Conservation (phyloP, 53 echinoderm and acorn worm species). For the Echinometra lucunter region DNA sequence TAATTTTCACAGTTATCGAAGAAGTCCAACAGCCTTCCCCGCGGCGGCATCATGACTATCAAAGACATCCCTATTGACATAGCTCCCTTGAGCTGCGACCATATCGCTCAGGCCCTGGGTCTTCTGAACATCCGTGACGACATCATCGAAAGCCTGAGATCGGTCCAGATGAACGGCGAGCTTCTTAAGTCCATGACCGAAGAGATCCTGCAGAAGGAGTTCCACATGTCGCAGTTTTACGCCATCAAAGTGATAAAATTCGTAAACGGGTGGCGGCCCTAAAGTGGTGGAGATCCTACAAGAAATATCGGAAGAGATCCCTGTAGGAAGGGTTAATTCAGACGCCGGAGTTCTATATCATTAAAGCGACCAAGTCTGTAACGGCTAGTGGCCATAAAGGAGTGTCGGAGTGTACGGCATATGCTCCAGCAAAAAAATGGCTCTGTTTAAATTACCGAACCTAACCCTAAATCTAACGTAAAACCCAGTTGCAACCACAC, state of each 20-base stretch:
- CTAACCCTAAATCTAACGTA: no score
- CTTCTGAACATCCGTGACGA: constrained; percentile 45
- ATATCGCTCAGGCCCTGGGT: constrained; percentile 54
- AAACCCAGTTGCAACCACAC: no score
- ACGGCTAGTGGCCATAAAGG: no score
- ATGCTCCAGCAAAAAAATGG: no score
- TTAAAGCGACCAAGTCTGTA: no score
- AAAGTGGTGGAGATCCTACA: background rate
- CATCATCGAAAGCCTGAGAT: constrained; percentile 28
- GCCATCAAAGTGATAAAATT: constrained; percentile 88
- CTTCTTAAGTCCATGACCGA: constrained; percentile 66
- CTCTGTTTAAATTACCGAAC: no score
- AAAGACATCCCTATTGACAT: constrained; percentile 51
- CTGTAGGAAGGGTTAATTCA: no score
- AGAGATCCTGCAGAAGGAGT: constrained; percentile 84
- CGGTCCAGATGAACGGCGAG: constrained; percentile 55
- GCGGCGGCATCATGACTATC: background rate
- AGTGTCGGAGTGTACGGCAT: no score
- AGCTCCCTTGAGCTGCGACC: constrained; percentile 35
- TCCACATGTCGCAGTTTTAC: constrained; percentile 78
- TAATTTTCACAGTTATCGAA: no score
- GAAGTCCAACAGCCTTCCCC: background rate
- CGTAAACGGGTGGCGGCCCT: constrained; percentile 90
- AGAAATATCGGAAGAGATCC: background rate
- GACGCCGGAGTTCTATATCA: no score